These are phyloP conservation scores for Sinhomidia bicolor DNA, from an alignment of 2,888 invertebrate species.

Conservation along the genomic window DNA sequence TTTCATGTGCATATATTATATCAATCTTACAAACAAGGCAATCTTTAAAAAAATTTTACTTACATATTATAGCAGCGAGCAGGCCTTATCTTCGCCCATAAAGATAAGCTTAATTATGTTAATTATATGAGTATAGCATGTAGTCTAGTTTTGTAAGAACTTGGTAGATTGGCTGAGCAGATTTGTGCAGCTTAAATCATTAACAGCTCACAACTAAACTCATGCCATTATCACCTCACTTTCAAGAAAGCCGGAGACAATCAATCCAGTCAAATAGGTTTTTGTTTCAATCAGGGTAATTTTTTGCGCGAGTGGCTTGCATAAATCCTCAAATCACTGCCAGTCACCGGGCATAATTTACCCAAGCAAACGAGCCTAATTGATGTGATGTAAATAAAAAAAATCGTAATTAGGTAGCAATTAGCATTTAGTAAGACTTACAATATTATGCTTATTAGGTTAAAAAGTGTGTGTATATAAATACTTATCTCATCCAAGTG, in stretches of 20 bases:
- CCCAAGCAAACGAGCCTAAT: slow-evolving; percentile 52
- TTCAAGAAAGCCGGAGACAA: slow-evolving; percentile 77
- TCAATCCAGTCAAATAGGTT: slow-evolving; percentile 75
- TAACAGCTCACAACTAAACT: neutral
- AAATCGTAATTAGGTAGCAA: neutral
- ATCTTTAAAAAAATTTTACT: slow-evolving; percentile 15
- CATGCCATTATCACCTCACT: slow-evolving; percentile 38
- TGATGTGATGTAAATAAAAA: slow-evolving; percentile 77
- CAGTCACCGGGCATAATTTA: neutral
- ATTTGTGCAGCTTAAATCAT: neutral
- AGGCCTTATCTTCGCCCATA: slow-evolving; percentile 11
- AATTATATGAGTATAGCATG: slow-evolving; percentile 2
- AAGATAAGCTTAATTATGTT: slow-evolving; percentile 40
- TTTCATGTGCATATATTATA: neutral
- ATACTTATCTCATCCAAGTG: neutral
- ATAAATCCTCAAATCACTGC: slow-evolving; percentile 41
- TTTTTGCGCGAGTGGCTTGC: slow-evolving; percentile 31
- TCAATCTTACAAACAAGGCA: neutral
- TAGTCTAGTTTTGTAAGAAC: slow-evolving; percentile 25
- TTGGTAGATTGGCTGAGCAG: slow-evolving; percentile 15
- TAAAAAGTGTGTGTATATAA: neutral
- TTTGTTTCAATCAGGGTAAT: slow-evolving; percentile 48
- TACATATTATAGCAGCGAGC: neutral
- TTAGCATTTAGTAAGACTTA: neutral
- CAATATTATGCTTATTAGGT: neutral